Evolutionary conservation across 2,888 invertebrate genomes (phyloP).

Genomic region (Leptopilina myrica): DNA sequence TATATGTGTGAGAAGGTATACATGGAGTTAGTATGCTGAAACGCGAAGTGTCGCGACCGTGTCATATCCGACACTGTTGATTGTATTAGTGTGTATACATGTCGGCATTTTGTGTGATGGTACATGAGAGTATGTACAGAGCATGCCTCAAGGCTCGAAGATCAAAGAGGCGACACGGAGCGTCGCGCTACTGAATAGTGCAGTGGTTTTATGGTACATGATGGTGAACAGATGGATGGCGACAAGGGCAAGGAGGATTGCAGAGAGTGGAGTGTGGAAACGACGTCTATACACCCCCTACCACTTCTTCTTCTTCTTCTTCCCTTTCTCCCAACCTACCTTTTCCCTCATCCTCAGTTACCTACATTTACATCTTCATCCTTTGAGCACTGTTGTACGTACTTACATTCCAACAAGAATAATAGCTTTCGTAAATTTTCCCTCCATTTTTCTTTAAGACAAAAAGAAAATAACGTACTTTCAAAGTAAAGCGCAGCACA

Average conservation of each 20-base stretch:
- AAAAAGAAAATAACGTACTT: no score
- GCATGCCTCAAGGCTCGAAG: slow-evolving; percentile 58
- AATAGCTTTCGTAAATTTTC: no score
- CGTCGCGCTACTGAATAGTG: slow-evolving; percentile 62
- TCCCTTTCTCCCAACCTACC: slow-evolving; percentile 44
- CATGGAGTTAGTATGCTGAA: slow-evolving; percentile 48
- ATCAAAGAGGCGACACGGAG: slow-evolving; percentile 67
- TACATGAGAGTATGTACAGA: slow-evolving; percentile 45
- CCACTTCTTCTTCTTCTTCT: slow-evolving; percentile 33
- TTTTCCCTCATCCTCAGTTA: slow-evolving; percentile 40
- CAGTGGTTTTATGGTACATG: slow-evolving; percentile 66
- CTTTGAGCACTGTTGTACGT: neutral
- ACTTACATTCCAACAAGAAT: neutral
- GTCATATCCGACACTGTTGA: slow-evolving; percentile 65
- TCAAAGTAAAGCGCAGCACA: no score
- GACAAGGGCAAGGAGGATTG: slow-evolving; percentile 45
- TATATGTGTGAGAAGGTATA: neutral
- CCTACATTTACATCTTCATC: slow-evolving; percentile 30
- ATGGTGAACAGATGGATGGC: slow-evolving; percentile 59
- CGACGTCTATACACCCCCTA: slow-evolving; percentile 54
- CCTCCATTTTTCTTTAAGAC: no score
- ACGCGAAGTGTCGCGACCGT: slow-evolving; percentile 64
- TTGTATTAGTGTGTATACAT: slow-evolving; percentile 50
- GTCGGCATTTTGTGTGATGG: slow-evolving; percentile 54
- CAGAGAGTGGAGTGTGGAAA: slow-evolving; percentile 52